These are phyloP conservation scores for Staurois parvus DNA, from an alignment of 2,797 vertebrate genomes.

Conservation along the genomic window DNA sequence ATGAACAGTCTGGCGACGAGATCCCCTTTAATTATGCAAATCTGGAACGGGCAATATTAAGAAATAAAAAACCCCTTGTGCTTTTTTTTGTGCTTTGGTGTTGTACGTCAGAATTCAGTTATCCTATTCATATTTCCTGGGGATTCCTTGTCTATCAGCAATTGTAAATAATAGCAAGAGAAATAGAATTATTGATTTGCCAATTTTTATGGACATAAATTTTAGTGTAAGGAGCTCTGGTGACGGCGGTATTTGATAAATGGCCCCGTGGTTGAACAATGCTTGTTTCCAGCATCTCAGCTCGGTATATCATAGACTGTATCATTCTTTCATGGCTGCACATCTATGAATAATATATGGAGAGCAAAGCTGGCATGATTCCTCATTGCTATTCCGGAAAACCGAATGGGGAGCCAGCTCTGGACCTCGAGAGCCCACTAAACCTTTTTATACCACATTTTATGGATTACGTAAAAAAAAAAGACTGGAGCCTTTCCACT, in stretches of 20 bases:
- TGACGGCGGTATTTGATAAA: conserved; percentile 33
- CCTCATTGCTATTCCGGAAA: conserved; percentile 30
- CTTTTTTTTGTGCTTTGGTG: background rate
- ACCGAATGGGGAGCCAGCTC: conserved; percentile 7
- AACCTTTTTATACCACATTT: conserved; percentile 49
- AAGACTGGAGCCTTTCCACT: conserved; percentile 4
- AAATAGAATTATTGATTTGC: conserved; percentile 48
- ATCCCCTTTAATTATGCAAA: background rate
- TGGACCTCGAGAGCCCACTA: conserved; percentile 44
- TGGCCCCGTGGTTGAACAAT: conserved; percentile 30
- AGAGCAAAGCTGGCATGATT: conserved; percentile 5
- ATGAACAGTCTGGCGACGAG: background rate
- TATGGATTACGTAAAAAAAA: conserved; percentile 48
- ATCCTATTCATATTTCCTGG: background rate
- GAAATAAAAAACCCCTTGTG: background rate
- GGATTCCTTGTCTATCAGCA: conserved; percentile 14
- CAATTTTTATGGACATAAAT: conserved; percentile 41
- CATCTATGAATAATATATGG: conserved; percentile 48
- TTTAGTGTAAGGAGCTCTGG: conserved; percentile 17
- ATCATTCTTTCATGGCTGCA: conserved; percentile 49
- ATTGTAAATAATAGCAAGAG: conserved; percentile 42
- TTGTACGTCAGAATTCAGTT: background rate
- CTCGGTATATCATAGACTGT: conserved; percentile 30
- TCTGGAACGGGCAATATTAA: background rate
- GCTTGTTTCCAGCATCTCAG: conserved; percentile 31